These are phyloP conservation scores for Adelges cooleyi DNA, from an alignment of 1,140 invertebrate species.

Conservation along the genomic window DNA sequence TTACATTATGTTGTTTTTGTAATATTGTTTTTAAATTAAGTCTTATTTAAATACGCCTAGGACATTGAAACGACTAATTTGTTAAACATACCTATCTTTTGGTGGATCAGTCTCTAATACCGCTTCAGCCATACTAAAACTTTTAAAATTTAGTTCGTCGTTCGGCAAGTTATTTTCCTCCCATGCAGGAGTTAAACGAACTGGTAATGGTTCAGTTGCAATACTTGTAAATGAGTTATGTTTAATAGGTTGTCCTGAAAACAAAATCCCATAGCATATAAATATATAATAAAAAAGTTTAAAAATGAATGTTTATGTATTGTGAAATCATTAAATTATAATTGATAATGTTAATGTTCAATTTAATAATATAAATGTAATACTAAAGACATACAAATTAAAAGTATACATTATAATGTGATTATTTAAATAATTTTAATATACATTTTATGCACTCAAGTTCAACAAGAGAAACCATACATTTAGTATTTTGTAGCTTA, in stretches of 20 bases:
- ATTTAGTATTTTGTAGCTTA: too few species aligned
- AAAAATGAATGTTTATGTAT: neutral
- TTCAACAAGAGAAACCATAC: too few species aligned
- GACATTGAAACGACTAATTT: neutral
- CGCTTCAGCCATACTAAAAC: conserved; percentile 59
- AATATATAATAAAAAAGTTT: neutral
- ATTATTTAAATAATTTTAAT: too few species aligned
- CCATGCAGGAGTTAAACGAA: conserved; percentile 72
- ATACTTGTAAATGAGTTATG: conserved; percentile 23
- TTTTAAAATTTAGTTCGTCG: conserved; percentile 72
- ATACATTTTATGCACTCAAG: too few species aligned
- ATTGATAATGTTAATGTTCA: too few species aligned
- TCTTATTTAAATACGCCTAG: too few species aligned
- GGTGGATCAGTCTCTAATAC: conserved; percentile 62
- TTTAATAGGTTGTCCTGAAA: neutral
- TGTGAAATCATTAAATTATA: neutral
- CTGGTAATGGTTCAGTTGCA: conserved; percentile 48
- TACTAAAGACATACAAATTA: too few species aligned
- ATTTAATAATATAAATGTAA: too few species aligned
- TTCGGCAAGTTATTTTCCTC: conserved; percentile 71
- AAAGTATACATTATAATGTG: too few species aligned
- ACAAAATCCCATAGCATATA: neutral
- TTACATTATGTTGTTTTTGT: too few species aligned
- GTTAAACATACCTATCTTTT: conserved; percentile 47
- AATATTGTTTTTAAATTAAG: too few species aligned